Conservation (phyloP, 2,113 vertebrate species). For the Myotis davidii region DNA sequence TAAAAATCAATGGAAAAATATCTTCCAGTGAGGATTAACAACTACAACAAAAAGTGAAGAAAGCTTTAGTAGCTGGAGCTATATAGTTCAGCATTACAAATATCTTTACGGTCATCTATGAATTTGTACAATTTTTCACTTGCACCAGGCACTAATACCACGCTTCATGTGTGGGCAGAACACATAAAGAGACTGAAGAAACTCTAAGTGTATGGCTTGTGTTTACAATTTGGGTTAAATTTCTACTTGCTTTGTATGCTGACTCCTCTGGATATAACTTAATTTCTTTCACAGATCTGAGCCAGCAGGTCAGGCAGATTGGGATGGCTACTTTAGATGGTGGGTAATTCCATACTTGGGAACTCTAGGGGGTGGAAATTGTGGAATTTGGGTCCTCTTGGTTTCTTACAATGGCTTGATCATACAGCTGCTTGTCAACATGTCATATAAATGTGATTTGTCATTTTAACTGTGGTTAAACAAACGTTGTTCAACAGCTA, state of each 20-base stretch:
- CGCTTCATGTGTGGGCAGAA: slow-evolving; percentile 2
- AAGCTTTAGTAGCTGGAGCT: not conserved
- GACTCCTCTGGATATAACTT: not conserved
- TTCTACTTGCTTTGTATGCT: not conserved
- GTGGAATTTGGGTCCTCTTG: not conserved
- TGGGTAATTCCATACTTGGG: not conserved
- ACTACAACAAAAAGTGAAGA: not conserved
- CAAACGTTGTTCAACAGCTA: not conserved
- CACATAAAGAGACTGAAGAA: not conserved
- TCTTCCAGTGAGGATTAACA: no score
- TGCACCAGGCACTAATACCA: not conserved
- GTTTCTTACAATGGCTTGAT: slow-evolving; percentile 1
- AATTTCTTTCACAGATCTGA: slow-evolving; percentile 40
- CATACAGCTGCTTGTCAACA: not conserved
- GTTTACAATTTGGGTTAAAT: slow-evolving; percentile 19
- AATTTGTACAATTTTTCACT: not conserved
- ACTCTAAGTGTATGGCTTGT: not conserved
- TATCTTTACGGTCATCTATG: not conserved
- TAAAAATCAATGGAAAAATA: no score
- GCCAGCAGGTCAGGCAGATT: not conserved
- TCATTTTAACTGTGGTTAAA: slow-evolving; percentile 21
- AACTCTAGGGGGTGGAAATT: not conserved
- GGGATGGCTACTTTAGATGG: not conserved
- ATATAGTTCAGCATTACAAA: not conserved
- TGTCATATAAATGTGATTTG: not conserved